Conservation (phyloP, 2,113 vertebrate species). For the Dermatemys mawii region DNA sequence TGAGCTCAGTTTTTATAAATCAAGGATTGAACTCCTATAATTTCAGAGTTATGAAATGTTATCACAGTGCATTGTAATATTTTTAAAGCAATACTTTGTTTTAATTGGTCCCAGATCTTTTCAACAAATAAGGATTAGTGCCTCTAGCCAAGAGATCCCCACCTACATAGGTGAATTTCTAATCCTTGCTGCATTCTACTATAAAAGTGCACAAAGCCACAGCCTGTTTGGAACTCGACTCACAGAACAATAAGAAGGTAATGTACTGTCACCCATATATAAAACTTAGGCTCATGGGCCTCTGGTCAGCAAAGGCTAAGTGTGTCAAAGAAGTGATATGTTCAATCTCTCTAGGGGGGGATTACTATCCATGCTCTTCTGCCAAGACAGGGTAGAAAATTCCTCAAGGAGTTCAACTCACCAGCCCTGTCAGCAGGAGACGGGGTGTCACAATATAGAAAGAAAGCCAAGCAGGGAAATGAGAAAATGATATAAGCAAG, state of each 20-base stretch:
- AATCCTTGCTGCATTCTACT: not conserved
- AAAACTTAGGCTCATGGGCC: not conserved
- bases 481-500: conserved; percentile 14
- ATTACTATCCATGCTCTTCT: conserved; percentile 43
- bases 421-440: conserved; percentile 44
- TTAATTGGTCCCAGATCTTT: conserved; percentile 50
- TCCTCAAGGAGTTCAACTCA: conserved; percentile 54
- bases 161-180: not conserved
- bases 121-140: conserved; percentile 9
- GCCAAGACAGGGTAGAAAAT: conserved; percentile 8
- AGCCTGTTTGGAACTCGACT: not conserved
- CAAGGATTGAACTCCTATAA: conserved; percentile 28
- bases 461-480: not conserved
- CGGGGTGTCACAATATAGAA: conserved; percentile 40
- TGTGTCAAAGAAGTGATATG: conserved; percentile 38
- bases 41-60: conserved; percentile 37
- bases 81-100: conserved; percentile 33
- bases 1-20: conserved; percentile 55
- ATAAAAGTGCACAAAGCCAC: not conserved
- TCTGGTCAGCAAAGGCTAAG: conserved; percentile 61
- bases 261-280: not conserved
- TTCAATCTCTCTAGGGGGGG: conserved; percentile 26
- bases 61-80: not conserved
- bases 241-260: conserved; percentile 32
- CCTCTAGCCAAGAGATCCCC: not conserved